phyloP scores from a whole-genome alignment of 2,113 vertebrate species.

The Cygnus buccinator region DNA sequence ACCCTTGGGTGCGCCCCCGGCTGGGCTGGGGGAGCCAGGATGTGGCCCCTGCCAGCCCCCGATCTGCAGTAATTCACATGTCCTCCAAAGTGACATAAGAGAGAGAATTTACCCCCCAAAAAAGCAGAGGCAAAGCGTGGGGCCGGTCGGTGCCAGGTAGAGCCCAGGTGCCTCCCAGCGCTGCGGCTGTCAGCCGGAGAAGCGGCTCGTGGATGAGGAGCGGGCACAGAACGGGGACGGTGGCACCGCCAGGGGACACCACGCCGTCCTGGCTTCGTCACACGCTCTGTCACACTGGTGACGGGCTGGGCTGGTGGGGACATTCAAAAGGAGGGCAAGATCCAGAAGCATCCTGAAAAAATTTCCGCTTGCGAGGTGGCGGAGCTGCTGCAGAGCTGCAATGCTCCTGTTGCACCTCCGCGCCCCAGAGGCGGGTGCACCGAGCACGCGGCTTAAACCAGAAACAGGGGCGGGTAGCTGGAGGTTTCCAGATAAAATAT shows the following conservation, averaged over 20 bases:
- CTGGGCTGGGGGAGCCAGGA: neutral
- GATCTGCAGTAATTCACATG: neutral
- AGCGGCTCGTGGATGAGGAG: neutral
- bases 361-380: neutral
- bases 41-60: neutral
- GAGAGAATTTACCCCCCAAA: neutral
- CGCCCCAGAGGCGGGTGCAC: neutral
- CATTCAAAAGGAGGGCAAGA: neutral
- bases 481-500: constrained; percentile 71
- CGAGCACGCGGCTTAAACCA: neutral
- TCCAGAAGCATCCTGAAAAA: neutral
- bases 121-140: neutral
- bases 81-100: neutral
- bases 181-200: neutral
- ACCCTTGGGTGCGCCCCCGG: neutral
- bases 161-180: neutral
- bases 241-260: neutral
- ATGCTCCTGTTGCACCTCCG: fast-evolving
- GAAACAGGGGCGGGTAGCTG: constrained; percentile 4
- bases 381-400: neutral
- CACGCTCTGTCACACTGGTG: neutral
- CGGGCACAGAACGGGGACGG: neutral
- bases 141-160: fast-evolving
- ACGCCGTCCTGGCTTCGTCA: fast-evolving
- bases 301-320: neutral